Conservation (phyloP, 2,888 invertebrate species). For the Oxycera nigricornis region DNA sequence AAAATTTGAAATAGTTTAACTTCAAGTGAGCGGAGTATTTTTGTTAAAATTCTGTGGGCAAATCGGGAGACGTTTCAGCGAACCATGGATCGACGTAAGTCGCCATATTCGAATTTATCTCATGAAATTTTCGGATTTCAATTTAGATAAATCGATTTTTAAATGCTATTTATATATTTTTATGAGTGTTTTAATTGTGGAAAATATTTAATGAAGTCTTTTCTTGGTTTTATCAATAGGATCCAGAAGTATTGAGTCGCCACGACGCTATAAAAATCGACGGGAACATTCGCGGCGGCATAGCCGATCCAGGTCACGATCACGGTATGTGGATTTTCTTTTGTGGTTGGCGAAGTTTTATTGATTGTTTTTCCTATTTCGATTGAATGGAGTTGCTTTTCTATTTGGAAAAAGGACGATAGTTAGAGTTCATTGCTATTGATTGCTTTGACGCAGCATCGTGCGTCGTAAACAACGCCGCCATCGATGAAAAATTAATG, state of each 20-base stretch:
- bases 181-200: neutral
- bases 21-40: neutral
- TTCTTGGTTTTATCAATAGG: conserved; percentile 36
- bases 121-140: neutral
- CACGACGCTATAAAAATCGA: conserved; percentile 50
- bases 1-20: too few relatives aligned
- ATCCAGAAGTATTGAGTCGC: conserved; percentile 51
- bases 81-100: conserved; percentile 34
- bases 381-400: too few relatives aligned
- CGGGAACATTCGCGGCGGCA: conserved; percentile 54
- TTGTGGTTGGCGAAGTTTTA: too few relatives aligned
- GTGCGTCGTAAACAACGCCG: too few relatives aligned
- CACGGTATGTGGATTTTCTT: conserved; percentile 49
- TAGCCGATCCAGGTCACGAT: conserved; percentile 60
- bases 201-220: neutral
- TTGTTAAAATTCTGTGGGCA: neutral
- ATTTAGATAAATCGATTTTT: neutral
- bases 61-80: neutral
- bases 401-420: too few relatives aligned
- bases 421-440: too few relatives aligned
- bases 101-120: conserved; percentile 12
- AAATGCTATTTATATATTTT: neutral
- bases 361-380: too few relatives aligned
- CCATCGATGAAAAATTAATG: too few relatives aligned
- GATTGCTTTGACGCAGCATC: too few relatives aligned